Evolutionary conservation across 1,140 invertebrate species (phyloP).

Genomic region (Macrotrachela quadricornifera): DNA sequence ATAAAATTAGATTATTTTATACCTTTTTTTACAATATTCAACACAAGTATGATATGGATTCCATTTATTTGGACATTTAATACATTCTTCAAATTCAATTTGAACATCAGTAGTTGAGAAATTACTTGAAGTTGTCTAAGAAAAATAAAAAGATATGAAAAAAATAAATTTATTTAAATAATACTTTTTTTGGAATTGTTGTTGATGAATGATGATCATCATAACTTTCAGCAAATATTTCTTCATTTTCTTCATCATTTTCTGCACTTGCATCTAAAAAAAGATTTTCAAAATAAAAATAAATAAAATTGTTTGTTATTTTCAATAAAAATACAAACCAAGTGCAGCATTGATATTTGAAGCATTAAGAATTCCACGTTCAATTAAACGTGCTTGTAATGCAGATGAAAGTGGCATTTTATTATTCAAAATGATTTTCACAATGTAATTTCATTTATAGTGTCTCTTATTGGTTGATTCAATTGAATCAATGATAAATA

Average conservation of each 20-base stretch:
- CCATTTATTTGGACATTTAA: slow-evolving; percentile 1
- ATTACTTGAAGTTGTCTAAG: too few relatives aligned
- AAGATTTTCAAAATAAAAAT: too few relatives aligned
- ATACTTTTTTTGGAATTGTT: too few relatives aligned
- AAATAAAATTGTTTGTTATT: too few relatives aligned
- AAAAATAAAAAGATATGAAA: too few relatives aligned
- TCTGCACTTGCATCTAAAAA: too few relatives aligned
- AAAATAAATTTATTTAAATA: too few relatives aligned
- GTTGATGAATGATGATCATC: background rate
- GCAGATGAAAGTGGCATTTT: slow-evolving; percentile 5
- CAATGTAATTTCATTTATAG: too few relatives aligned
- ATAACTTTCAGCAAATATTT: slow-evolving; percentile 8
- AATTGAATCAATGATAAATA: too few relatives aligned
- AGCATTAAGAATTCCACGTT: slow-evolving; percentile 9
- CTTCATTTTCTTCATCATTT: background rate
- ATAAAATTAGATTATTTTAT: background rate
- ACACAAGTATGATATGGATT: background rate
- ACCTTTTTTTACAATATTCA: background rate
- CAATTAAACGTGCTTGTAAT: background rate
- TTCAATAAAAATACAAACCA: slow-evolving; percentile 15
- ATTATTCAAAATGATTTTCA: too few relatives aligned
- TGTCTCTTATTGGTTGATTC: too few relatives aligned
- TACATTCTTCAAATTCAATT: background rate
- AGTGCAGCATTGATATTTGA: slow-evolving; percentile 16
- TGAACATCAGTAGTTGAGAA: slow-evolving; percentile 34